Conservation (phyloP, 2,797 vertebrate species). For the Urophycis tenuis region DNA sequence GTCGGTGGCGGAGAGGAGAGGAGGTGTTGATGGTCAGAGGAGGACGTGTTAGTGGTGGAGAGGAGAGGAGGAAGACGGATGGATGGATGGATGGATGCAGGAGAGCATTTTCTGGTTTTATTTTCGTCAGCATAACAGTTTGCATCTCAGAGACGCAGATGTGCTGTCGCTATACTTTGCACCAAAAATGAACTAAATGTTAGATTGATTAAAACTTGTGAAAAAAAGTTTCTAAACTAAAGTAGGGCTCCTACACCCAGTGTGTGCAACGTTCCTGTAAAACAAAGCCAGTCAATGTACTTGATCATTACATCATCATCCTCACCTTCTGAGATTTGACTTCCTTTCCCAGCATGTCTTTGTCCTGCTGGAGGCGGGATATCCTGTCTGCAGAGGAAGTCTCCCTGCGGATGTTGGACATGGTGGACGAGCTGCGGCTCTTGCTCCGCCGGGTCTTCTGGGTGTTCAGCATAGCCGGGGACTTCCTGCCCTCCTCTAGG, state of each 20-base stretch:
- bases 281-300: not conserved
- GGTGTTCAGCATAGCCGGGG: not conserved
- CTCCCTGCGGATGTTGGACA: constrained; percentile 46
- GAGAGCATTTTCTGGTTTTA: too few relatives aligned
- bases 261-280: not conserved
- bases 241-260: not conserved
- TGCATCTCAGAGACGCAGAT: too few relatives aligned
- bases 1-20: not conserved
- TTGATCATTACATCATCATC: not conserved
- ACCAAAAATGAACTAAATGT: too few relatives aligned
- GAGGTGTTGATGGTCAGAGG: not conserved
- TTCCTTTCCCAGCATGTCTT: constrained; percentile 75
- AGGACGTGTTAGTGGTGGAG: too few relatives aligned
- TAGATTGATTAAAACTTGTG: too few relatives aligned
- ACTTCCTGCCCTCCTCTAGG: not conserved
- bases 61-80: too few relatives aligned
- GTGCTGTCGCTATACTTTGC: too few relatives aligned
- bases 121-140: too few relatives aligned
- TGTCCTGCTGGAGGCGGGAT: constrained; percentile 73
- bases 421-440: constrained; percentile 53
- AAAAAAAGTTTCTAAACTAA: too few relatives aligned
- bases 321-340: constrained; percentile 87
- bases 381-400: constrained; percentile 54
- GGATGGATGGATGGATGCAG: too few relatives aligned
- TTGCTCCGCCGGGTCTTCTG: constrained; percentile 56